Conservation (phyloP, 2,113 vertebrate species). For the Hippopotamus amphibius region DNA sequence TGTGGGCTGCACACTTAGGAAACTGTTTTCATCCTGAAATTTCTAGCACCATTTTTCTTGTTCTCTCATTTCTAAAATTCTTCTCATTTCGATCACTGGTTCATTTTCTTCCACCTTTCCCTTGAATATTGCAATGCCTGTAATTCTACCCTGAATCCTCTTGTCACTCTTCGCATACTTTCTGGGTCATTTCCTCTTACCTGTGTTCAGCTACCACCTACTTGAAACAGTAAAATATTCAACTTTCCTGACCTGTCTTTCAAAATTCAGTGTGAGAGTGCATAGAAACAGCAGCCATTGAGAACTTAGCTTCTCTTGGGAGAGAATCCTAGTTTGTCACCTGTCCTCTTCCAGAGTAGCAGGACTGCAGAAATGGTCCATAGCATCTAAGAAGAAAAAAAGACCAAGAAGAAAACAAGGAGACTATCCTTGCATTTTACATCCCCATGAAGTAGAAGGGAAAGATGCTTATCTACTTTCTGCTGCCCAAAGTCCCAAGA, state of each 20-base stretch:
- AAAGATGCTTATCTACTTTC: not conserved
- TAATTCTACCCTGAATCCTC: not conserved
- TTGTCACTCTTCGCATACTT: not conserved
- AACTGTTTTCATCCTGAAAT: accelerated
- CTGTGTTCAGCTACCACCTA: not conserved
- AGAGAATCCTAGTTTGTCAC: not conserved
- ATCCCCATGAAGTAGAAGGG: accelerated
- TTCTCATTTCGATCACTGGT: not conserved
- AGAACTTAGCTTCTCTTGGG: not conserved
- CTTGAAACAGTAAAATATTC: not conserved
- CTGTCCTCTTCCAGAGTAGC: not conserved
- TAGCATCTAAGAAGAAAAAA: not conserved
- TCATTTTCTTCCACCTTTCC: not conserved
- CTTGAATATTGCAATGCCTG: not conserved
- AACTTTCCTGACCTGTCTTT: not conserved
- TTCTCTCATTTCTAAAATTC: not conserved
- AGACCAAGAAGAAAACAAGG: too few species aligned
- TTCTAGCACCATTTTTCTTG: not conserved
- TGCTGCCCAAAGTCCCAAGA: not conserved
- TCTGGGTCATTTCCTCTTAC: not conserved
- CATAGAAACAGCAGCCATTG: not conserved
- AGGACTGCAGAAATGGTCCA: accelerated
- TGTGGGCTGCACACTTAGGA: not conserved
- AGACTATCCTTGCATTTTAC: accelerated
- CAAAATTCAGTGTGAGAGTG: not conserved